phyloP scores from a whole-genome alignment of 2,797 vertebrate species.

The Falco peregrinus region DNA sequence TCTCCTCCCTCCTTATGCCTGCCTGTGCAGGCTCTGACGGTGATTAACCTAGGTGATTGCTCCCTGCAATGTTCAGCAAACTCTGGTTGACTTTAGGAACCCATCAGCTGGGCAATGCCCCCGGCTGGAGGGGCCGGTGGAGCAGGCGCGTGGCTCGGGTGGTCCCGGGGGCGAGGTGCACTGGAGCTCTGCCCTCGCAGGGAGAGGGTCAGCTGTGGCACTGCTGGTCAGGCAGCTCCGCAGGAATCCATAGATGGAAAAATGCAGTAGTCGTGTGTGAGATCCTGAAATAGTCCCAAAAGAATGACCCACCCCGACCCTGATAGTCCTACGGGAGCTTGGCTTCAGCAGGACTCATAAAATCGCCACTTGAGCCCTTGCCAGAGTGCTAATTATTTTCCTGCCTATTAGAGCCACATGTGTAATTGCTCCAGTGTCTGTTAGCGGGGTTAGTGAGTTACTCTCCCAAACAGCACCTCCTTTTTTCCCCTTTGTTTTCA shows the following conservation, averaged over 20 bases:
- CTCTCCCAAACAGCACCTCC: neutral
- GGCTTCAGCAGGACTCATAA: neutral
- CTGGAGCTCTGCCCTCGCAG: neutral
- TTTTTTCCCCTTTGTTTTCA: neutral
- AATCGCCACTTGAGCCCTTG: neutral
- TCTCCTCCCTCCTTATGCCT: neutral
- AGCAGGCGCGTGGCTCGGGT: fast-evolving
- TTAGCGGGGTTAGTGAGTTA: neutral
- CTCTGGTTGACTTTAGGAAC: neutral
- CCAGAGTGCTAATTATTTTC: constrained; percentile 18
- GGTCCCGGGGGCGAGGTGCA: neutral
- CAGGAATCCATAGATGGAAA: neutral
- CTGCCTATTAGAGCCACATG: neutral
- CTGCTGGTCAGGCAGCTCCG: neutral
- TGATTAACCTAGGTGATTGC: neutral
- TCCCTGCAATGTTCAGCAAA: neutral
- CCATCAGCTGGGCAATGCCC: neutral
- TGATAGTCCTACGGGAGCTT: neutral
- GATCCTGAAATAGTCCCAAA: neutral
- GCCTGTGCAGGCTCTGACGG: neutral
- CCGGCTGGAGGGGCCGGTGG: neutral
- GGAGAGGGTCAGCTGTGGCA: neutral
- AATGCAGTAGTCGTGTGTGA: neutral
- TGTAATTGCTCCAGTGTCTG: neutral
- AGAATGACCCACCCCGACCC: neutral